phyloP scores from a whole-genome alignment of 2,797 vertebrate genomes.

The Denticeps clupeoides region DNA sequence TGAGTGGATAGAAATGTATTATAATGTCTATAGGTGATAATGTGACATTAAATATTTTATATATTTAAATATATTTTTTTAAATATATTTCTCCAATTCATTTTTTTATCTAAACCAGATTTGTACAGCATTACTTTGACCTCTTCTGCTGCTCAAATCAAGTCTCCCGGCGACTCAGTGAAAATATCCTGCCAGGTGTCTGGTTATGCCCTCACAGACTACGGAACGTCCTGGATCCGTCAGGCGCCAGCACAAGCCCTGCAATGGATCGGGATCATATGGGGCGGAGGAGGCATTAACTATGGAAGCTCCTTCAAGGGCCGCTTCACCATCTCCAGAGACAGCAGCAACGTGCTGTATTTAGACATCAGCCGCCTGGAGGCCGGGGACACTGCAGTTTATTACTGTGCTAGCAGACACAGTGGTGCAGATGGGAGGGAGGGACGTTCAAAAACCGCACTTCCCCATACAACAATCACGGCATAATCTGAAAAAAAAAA shows the following conservation, averaged over 20 bases:
- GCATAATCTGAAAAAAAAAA: no score
- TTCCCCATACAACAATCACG: no score
- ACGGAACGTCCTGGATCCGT: conserved; percentile 19
- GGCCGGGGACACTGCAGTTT: conserved; percentile 29
- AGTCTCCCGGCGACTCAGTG: conserved; percentile 15
- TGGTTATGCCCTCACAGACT: conserved; percentile 20
- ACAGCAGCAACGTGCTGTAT: conserved; percentile 24
- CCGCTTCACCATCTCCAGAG: conserved; percentile 33
- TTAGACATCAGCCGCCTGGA: conserved; percentile 36
- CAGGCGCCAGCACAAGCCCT: conserved; percentile 15
- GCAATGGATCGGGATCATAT: conserved; percentile 23
- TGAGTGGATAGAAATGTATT: conserved; percentile 11
- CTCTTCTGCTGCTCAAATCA: conserved; percentile 21
- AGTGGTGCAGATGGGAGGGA: conserved; percentile 5
- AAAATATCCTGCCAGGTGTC: conserved; percentile 28
- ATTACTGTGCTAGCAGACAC: conserved; percentile 31
- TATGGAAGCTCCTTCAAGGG: conserved; percentile 14
- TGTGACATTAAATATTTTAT: no score
- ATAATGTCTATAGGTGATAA: no score
- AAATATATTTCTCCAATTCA: no score
- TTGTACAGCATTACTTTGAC: conserved; percentile 20
- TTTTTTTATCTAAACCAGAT: conserved; percentile 13
- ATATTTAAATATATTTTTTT: no score
- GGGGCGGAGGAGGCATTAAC: conserved; percentile 4
- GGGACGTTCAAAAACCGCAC: conserved; percentile 22